Conservation (phyloP, 1,140 invertebrate species). For the Diploscapter pachys region DNA sequence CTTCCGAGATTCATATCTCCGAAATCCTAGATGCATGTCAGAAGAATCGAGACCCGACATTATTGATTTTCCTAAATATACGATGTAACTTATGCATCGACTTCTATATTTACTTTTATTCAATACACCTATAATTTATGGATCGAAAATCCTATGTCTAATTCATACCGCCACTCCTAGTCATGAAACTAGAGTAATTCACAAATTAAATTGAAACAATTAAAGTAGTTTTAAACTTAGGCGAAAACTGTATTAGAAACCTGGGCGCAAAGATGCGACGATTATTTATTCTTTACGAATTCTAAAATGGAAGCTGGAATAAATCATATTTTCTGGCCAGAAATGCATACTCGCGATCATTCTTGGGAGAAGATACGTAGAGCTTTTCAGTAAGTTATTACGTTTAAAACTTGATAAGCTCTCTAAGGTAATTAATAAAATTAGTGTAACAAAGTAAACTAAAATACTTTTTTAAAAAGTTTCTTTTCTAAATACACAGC, state of each 20-base stretch:
- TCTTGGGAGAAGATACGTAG: constrained; percentile 38
- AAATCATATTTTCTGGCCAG: constrained; percentile 31
- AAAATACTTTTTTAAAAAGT: not conserved
- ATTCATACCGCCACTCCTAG: constrained; percentile 42
- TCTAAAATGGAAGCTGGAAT: constrained; percentile 33
- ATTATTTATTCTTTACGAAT: constrained; percentile 37
- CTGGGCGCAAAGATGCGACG: constrained; percentile 36
- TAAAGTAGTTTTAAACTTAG: constrained; percentile 20
- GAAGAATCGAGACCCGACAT: too few relatives aligned
- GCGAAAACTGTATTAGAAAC: constrained; percentile 34
- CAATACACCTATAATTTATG: too few relatives aligned
- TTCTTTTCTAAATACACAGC: not conserved
- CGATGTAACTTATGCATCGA: too few relatives aligned
- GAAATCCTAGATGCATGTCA: too few relatives aligned
- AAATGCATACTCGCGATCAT: constrained; percentile 25
- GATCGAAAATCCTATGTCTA: constrained; percentile 28
- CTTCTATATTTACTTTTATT: too few relatives aligned
- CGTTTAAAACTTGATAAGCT: not conserved
- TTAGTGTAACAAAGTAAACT: too few relatives aligned
- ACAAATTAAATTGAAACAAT: constrained; percentile 1
- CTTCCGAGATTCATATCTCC: too few relatives aligned
- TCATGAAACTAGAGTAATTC: constrained; percentile 38
- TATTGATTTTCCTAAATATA: too few relatives aligned
- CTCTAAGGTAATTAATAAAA: too few relatives aligned
- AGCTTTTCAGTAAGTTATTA: constrained; percentile 29